Base-by-base conservation (phyloP, 2,797 vertebrate species). In the Pristis pectinata region DNA sequence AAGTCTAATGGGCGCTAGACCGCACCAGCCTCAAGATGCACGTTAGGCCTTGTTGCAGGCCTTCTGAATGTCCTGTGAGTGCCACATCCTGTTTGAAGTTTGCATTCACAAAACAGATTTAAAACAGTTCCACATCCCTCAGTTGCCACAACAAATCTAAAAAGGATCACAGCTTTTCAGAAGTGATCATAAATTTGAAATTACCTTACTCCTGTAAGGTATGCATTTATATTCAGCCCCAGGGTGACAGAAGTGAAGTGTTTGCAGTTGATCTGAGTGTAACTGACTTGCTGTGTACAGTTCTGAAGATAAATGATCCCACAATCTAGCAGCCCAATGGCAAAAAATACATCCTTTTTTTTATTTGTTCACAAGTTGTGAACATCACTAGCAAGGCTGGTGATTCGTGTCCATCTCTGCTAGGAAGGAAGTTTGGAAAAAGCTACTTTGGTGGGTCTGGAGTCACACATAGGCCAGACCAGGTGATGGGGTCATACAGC, bases 141-240 rank as follows among this genome's bases (percentile, higher is more conserved):
- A 80, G 79, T 79, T 80, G 17, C 41, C 79, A 22, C 19, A 19
- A 37, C 0, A 7, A 44, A 13, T 19, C 10, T 41, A 80, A 41
- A 41, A 41, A 80, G 44, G 24, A 24, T 80, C 79, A 8, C 79
- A 44, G 37, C 44, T 80, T 2, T 80, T 44, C 37, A 44, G 79
- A 80, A 80, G 79, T 80, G 79, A 44, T 80, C 37, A 80, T 80
- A 41, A 44, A 80, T 80, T 80, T 80, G 37, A 80, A 80, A 80
- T 80, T 22, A 17, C 37, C 37, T 80, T 80, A 80, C 15, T 0
- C 79, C 44, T 80, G 79, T 80, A 80, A 19, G 41, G 44, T 4
- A 22, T 44, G 37, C 17, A 22, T 80, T 80, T 44, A 44, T 22
- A 80, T 80, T 41, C 37, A 44, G 41, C 15, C 22, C 37, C 79